Evolutionary conservation across 1,140 invertebrate genomes (phyloP).

Genomic region (Sycophaga agraensis): DNA sequence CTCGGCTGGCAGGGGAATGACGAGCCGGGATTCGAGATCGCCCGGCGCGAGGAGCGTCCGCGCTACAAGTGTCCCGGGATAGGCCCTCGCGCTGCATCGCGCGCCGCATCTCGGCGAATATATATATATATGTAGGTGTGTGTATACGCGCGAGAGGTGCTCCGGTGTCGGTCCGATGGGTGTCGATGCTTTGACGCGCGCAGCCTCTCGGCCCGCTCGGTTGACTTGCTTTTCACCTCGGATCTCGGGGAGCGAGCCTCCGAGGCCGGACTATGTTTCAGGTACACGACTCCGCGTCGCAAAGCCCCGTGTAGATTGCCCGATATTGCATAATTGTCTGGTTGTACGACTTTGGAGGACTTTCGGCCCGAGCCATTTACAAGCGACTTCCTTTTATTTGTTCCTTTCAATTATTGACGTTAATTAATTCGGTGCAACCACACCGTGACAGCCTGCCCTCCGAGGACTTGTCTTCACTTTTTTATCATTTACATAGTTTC

Average conservation of each 20-base stretch:
- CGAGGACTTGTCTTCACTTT: too few species aligned
- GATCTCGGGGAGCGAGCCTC: background rate
- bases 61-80: too few species aligned
- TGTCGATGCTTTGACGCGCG: background rate
- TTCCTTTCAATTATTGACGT: too few species aligned
- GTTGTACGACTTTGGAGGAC: too few species aligned
- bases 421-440: too few species aligned
- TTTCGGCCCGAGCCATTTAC: too few species aligned
- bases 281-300: background rate
- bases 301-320: background rate
- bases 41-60: background rate
- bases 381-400: too few species aligned
- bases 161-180: constrained; percentile 4
- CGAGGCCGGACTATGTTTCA: background rate
- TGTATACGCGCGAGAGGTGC: background rate
- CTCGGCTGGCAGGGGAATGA: too few species aligned
- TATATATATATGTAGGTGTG: too few species aligned
- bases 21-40: constrained; percentile 11
- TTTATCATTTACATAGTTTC: too few species aligned
- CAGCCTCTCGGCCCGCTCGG: background rate
- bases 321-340: too few species aligned
- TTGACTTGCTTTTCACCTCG: constrained; percentile 6
- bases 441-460: too few species aligned
- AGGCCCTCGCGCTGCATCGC: background rate
- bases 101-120: constrained; percentile 9